phyloP scores from a whole-genome alignment of 2,113 vertebrate species.

The Pimephales promelas region DNA sequence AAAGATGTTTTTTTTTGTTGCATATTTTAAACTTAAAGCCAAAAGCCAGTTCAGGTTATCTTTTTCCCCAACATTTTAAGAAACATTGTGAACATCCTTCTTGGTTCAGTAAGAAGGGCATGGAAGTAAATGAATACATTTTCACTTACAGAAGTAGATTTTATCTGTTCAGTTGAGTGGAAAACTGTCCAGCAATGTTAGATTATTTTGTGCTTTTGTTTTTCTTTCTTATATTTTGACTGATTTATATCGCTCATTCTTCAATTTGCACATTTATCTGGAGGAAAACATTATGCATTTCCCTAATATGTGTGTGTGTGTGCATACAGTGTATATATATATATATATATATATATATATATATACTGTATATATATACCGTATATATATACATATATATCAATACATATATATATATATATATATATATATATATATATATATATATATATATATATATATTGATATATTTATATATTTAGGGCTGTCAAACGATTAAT shows the following conservation, averaged over 20 bases:
- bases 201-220: neutral
- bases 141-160: too few relatives aligned
- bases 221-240: neutral
- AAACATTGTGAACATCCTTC: neutral
- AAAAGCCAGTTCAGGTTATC: neutral
- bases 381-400: too few relatives aligned
- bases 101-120: neutral
- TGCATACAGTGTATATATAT: too few relatives aligned
- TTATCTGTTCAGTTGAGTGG: too few relatives aligned
- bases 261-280: neutral
- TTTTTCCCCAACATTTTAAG: neutral
- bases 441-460: too few relatives aligned
- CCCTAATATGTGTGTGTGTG: too few relatives aligned
- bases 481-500: too few relatives aligned
- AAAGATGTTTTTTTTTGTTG: neutral
- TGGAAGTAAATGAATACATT: neutral
- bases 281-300: neutral
- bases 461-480: too few relatives aligned
- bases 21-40: constrained; percentile 2
- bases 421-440: too few relatives aligned
- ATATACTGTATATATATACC: too few relatives aligned
- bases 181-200: neutral
- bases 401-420: too few relatives aligned
- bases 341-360: too few relatives aligned
- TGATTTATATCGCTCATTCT: neutral